Conservation (phyloP, 2,113 vertebrate genomes). For the Cavia porcellus region DNA sequence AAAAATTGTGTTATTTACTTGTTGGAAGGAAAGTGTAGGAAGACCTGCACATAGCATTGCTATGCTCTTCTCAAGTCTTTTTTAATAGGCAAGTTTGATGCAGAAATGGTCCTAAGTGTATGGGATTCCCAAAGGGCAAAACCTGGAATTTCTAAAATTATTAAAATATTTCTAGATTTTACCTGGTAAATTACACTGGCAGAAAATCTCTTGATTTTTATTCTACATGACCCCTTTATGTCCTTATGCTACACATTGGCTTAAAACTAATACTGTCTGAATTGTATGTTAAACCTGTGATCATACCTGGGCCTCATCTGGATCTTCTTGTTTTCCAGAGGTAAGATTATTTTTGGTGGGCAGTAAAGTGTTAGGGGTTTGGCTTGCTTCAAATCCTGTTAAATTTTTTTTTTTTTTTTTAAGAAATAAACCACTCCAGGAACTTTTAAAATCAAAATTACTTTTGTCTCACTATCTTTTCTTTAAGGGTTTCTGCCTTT, state of each 20-base stretch:
- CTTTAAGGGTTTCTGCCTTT: not conserved
- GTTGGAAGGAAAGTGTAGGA: not conserved
- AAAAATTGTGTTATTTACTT: not conserved
- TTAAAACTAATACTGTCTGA: not conserved
- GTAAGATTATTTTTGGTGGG: conserved; percentile 64
- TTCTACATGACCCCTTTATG: not conserved
- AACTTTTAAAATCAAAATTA: not conserved
- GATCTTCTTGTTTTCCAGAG: conserved; percentile 82
- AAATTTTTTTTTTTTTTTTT: not conserved
- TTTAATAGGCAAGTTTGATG: not conserved
- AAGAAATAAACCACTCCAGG: not conserved
- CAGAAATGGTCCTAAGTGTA: not conserved
- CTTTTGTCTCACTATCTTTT: not conserved
- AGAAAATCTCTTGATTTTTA: not conserved
- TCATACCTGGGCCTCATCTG: conserved; percentile 4
- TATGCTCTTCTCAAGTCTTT: not conserved
- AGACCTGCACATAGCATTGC: not conserved
- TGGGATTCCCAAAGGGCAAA: not conserved
- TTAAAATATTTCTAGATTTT: not conserved
- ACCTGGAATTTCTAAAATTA: not conserved
- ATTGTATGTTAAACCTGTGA: not conserved
- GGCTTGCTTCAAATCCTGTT: not conserved
- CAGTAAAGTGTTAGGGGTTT: not conserved
- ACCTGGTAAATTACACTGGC: not conserved
- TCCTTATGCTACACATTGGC: too few relatives aligned